Percentiles rank a stretch among this genome's conserved stretches.
Conservation (phyloP, 2,797 vertebrate genomes). For the Halcyon leucocephala region DNA sequence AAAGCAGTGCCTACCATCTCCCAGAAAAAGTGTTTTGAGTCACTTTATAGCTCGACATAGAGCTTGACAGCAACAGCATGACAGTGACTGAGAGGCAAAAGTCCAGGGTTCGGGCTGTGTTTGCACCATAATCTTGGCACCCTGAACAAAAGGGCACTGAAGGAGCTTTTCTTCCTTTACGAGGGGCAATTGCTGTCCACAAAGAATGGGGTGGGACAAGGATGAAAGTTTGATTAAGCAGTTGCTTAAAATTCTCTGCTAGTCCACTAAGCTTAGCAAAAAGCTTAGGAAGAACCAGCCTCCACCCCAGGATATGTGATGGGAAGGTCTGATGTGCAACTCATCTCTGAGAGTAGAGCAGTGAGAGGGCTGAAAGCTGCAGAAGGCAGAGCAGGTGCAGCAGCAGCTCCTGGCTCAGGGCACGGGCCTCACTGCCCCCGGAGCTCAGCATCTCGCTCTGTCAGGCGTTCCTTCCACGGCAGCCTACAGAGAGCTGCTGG, state of each 20-base stretch:
- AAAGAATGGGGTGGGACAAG: not conserved
- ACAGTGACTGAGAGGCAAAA: rapidly evolving
- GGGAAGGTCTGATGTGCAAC: rapidly evolving
- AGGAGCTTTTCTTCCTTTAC: not conserved
- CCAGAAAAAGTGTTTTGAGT: not conserved
- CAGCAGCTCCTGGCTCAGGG: not conserved
- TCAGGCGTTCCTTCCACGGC: rapidly evolving
- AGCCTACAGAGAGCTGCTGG: not conserved
- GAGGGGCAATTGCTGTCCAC: not conserved
- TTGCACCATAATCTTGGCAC: not conserved
- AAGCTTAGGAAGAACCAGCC: not conserved
- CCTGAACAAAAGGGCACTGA: not conserved
- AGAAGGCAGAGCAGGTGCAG: rapidly evolving
- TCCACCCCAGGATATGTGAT: rapidly evolving
- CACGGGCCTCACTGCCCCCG: rapidly evolving
- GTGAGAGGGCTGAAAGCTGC: not conserved
- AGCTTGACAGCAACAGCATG: not conserved
- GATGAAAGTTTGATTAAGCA: no score
- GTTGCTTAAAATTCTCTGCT: not conserved
- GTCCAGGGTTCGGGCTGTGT: not conserved
- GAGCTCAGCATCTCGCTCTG: not conserved
- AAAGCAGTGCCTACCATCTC: not conserved
- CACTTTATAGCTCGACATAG: not conserved
- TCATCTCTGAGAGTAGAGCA: rapidly evolving
- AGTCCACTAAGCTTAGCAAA: not conserved